phyloP scores from a whole-genome alignment of 1,140 invertebrate species.

The Prorops nasuta region DNA sequence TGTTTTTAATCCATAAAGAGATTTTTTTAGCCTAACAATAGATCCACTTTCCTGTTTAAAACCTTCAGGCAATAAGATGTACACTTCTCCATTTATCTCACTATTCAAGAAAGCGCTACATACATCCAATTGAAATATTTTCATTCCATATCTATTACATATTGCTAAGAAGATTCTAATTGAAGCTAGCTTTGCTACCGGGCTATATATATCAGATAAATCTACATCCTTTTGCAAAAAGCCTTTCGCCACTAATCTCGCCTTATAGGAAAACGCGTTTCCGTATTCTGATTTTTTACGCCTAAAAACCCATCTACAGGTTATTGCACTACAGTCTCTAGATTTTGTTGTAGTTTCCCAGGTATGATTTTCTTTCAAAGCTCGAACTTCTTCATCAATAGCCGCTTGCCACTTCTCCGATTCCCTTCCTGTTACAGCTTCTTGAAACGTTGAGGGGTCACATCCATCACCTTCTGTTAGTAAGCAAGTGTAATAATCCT shows the following conservation, averaged over 20 bases:
- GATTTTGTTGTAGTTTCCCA: not conserved
- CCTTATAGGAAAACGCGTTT: not conserved
- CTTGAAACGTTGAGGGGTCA: too few relatives aligned
- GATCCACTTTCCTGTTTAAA: not conserved
- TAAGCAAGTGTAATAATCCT: not conserved
- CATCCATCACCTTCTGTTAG: too few relatives aligned
- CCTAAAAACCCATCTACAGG: not conserved
- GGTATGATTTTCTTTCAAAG: not conserved
- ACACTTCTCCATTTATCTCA: not conserved
- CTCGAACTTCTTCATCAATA: not conserved
- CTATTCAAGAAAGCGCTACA: conserved; percentile 44
- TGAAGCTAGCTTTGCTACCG: conserved; percentile 25
- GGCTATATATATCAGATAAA: not conserved
- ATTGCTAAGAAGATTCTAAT: conserved; percentile 29
- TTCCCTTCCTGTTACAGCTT: not conserved
- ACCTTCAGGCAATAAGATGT: not conserved
- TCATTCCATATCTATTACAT: conserved; percentile 20
- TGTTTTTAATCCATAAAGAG: not conserved
- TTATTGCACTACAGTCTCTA: not conserved
- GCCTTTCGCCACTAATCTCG: not conserved
- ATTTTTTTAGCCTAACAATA: not conserved
- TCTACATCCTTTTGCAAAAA: not conserved
- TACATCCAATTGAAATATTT: conserved; percentile 39
- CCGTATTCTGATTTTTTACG: not conserved
- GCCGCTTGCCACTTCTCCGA: not conserved